Base-by-base conservation (phyloP, 2,113 vertebrate genomes). In the Capreolus pygargus region DNA sequence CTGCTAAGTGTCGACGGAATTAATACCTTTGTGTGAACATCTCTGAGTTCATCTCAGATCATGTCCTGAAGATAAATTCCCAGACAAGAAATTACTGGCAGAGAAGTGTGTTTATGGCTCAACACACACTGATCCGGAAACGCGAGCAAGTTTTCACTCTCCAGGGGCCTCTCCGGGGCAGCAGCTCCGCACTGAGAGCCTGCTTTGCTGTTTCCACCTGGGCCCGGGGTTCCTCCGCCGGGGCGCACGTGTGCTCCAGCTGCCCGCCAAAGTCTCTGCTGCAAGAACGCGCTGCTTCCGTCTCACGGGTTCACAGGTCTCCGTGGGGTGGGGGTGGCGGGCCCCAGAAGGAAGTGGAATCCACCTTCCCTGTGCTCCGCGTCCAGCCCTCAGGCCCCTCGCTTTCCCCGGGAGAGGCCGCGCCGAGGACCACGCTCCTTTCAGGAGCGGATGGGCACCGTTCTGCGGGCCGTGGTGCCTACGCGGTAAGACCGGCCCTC, bases 361-460 rank as follows among this genome's bases (percentile, higher is more conserved):
- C 15, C 16, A 11, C 9, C 5, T 3, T 45, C 39, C 23, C 36
- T 21, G 8, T 9, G 1, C 14, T 14, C 54, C 0, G 0, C 10
- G 7, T 2, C 58, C 17, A 3, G 39, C 7, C 17, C 43, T 9
- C 1, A 14, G 2, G 16, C 25, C 10, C 13, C 7, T 39, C 7
- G 13, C 1, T 45, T 16, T 87, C 60, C 0, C 11, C 5, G 57
- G 54, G 43, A 50, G 64, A n/a, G 8, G 8, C 74, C 12, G 0
- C 27, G 3, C 13, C 9, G 9, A 30, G 86, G 45, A 7, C 3
- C 17, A 43, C 27, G 45, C 14, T 3, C 61, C 58, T 4, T 39
- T 6, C 36, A 19, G 2, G 11, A 0, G 9, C 0, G 17, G 30
- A 21, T 12, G 1, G 50, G 8, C 50, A 11, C 21, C 0, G 0